A percentile compares a stretch with the other conserved stretches of the same genome.
Conservation (phyloP, 2,888 invertebrate species). For the Pachymerium ferrugineum region DNA sequence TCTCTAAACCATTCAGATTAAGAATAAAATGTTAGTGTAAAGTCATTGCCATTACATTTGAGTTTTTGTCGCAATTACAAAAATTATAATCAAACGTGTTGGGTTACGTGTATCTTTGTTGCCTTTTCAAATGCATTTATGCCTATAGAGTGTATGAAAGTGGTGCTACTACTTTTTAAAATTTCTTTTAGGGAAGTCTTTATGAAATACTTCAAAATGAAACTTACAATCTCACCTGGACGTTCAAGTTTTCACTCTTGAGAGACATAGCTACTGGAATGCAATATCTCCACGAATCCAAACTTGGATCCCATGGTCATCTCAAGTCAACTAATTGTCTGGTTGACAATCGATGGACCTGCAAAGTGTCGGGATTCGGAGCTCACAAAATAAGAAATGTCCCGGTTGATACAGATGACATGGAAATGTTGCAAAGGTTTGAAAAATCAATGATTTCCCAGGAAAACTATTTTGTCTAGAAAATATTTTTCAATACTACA, state of each 20-base stretch:
- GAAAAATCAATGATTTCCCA: no score
- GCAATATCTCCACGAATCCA: constrained; percentile 9
- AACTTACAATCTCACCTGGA: constrained; percentile 20
- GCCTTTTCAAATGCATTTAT: no score
- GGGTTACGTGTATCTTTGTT: no score
- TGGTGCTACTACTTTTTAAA: background rate
- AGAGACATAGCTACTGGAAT: constrained; percentile 23
- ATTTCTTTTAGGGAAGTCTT: constrained; percentile 15
- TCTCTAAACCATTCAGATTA: no score
- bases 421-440: no score
- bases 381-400: constrained; percentile 6
- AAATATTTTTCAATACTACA: background rate
- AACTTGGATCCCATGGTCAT: background rate
- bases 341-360: constrained; percentile 29
- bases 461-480: no score
- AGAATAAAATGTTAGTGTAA: no score
- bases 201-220: background rate
- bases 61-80: no score
- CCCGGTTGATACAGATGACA: background rate
- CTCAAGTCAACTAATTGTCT: constrained; percentile 29
- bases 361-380: constrained; percentile 11
- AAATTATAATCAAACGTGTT: no score
- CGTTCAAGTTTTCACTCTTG: constrained; percentile 23
- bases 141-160: no score
- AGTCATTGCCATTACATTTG: no score